A percentile compares a stretch with the other conserved stretches of the same genome.
phyloP scores from a whole-genome alignment of 1,140 invertebrate species.

The Anoplolepis gracilipes region DNA sequence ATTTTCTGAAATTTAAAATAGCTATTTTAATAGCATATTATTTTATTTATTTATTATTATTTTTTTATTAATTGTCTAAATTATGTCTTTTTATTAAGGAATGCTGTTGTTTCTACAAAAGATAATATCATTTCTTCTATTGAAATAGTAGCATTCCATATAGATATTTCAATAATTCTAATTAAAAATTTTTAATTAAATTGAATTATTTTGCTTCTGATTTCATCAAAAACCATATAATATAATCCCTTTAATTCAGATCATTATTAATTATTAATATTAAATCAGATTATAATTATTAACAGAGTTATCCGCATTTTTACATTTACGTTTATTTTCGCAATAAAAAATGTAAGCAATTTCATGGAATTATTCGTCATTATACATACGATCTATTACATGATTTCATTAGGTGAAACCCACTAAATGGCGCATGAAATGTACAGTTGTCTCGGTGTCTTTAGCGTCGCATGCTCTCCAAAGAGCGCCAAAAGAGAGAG shows the following conservation, averaged over 20 bases:
- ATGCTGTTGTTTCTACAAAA: not conserved
- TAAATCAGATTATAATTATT: no score
- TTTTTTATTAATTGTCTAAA: not conserved
- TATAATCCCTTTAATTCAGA: not conserved
- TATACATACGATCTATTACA: slow-evolving; percentile 33
- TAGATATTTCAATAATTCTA: not conserved
- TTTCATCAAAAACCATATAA: not conserved
- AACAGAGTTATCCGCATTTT: slow-evolving; percentile 17
- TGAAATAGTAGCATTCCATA: not conserved
- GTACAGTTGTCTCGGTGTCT: slow-evolving; percentile 81
- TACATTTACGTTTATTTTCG: not conserved
- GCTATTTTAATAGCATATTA: not conserved
- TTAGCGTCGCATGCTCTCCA: slow-evolving; percentile 81
- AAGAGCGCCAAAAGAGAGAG: slow-evolving; percentile 81
- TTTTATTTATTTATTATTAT: not conserved
- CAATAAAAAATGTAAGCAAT: not conserved
- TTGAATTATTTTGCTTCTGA: not conserved
- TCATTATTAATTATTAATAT: no score
- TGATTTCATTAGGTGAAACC: slow-evolving; percentile 51
- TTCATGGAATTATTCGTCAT: slow-evolving; percentile 11
- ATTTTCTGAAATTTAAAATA: not conserved
- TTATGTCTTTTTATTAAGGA: not conserved
- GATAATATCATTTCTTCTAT: not conserved
- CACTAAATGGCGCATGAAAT: slow-evolving; percentile 80
- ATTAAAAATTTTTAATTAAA: not conserved